These are phyloP conservation scores for Balaeniceps rex DNA, from an alignment of 2,113 vertebrate genomes.

Conservation along the genomic window DNA sequence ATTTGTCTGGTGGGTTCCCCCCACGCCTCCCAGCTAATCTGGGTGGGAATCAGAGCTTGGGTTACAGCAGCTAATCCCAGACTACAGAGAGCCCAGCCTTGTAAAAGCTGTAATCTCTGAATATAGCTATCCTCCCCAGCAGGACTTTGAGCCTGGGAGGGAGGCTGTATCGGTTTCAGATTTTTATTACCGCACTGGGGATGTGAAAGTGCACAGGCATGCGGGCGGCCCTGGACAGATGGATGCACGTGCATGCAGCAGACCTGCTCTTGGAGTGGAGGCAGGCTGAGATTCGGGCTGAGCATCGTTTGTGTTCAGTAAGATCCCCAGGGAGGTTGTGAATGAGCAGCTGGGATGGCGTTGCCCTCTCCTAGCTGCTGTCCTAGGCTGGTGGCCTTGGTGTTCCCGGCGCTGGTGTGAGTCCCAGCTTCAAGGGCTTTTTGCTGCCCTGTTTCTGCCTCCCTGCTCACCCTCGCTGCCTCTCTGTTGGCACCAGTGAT, in stretches of 20 bases:
- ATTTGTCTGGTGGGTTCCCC: not conserved
- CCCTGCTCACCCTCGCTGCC: not conserved
- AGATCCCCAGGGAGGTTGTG: not conserved
- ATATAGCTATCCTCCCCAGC: not conserved
- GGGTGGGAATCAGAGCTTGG: not conserved
- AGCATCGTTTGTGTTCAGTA: not conserved
- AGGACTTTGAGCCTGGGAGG: not conserved
- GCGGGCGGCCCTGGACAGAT: not conserved
- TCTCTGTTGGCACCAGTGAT: not conserved
- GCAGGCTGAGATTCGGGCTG: not conserved
- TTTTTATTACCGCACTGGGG: not conserved
- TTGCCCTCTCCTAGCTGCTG: not conserved
- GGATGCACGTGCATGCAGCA: not conserved
- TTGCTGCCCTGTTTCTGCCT: not conserved
- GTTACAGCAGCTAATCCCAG: conserved; percentile 3
- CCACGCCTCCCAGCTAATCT: not conserved
- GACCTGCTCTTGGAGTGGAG: not conserved
- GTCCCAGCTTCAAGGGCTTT: not conserved
- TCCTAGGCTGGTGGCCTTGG: not conserved
- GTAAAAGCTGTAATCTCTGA: not conserved
- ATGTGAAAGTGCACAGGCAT: not conserved
- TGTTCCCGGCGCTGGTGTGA: not conserved
- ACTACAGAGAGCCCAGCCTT: not conserved
- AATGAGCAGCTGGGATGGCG: not conserved
- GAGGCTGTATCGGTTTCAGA: not conserved